A percentile compares a stretch with the other conserved stretches of the same genome.
Conservation (phyloP, 92 coral and sea anemone species). For the Palythoa grandiflora region DNA sequence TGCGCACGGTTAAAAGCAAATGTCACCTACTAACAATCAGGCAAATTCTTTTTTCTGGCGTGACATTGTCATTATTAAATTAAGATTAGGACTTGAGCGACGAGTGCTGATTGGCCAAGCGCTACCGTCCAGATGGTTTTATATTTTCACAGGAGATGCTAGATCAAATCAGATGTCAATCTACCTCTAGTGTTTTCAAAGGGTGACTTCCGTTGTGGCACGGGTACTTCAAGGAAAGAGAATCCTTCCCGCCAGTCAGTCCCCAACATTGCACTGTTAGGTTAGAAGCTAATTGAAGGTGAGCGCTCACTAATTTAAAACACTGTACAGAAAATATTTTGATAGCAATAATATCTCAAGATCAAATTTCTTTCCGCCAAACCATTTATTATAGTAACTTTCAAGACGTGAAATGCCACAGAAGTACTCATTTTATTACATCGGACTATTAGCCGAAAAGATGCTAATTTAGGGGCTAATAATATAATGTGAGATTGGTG, state of each 20-base stretch:
- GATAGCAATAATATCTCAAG: constrained; percentile 80
- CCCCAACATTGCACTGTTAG: constrained; percentile 54
- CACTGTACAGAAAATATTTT: constrained; percentile 84
- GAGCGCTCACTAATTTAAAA: constrained; percentile 68
- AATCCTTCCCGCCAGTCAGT: constrained; percentile 67
- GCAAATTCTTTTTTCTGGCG: constrained; percentile 93
- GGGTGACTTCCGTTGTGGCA: constrained; percentile 86
- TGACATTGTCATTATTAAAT: constrained; percentile 99
- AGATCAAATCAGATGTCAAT: constrained; percentile 94
- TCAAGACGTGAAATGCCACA: constrained; percentile 61
- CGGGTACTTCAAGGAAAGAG: constrained; percentile 78
- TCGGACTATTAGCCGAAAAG: constrained; percentile 84
- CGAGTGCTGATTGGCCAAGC: constrained; percentile 81
- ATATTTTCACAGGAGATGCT: constrained; percentile 94
- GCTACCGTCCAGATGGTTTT: constrained; percentile 90
- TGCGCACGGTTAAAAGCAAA: constrained; percentile 95
- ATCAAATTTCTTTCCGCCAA: constrained; percentile 85
- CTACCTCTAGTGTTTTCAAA: constrained; percentile 80
- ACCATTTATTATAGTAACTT: constrained; percentile 65
- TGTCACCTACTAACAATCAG: constrained; percentile 92
- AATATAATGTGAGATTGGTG: constrained; percentile 80
- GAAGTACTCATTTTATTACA: constrained; percentile 70
- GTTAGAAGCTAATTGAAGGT: constrained; percentile 71
- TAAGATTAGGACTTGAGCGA: constrained; percentile 91
- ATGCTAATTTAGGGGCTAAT: constrained; percentile 88